Evolutionary conservation across 2,888 invertebrate species (phyloP).

Genomic region (Brenthis daphne): DNA sequence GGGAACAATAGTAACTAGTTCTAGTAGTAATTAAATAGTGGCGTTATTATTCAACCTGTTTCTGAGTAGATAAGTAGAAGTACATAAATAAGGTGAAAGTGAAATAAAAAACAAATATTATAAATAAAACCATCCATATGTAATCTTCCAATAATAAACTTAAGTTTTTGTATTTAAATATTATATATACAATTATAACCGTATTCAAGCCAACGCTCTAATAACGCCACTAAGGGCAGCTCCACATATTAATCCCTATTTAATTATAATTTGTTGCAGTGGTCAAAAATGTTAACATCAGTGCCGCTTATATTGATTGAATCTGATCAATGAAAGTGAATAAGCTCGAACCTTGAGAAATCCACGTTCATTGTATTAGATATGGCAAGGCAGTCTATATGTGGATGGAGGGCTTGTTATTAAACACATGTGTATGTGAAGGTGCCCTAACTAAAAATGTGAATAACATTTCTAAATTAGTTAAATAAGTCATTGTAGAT

Average conservation of each 20-base stretch:
- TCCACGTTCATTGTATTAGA: neutral
- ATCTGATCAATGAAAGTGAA: no score
- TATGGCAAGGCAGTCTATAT: neutral
- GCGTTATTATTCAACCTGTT: neutral
- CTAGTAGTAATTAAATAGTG: conserved; percentile 1
- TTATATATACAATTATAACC: no score
- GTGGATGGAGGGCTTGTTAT: no score
- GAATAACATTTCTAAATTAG: neutral
- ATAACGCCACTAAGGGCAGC: conserved; percentile 3
- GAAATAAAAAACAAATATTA: neutral
- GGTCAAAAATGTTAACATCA: no score
- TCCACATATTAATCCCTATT: neutral
- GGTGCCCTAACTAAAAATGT: neutral
- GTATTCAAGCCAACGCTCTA: neutral
- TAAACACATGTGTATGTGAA: neutral
- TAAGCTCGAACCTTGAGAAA: neutral
- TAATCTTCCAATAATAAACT: no score
- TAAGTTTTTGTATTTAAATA: no score
- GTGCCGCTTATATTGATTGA: no score
- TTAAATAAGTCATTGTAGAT: neutral
- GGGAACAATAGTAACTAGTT: conserved; percentile 33
- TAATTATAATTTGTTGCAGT: neutral
- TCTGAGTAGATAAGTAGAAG: neutral
- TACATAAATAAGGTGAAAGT: neutral
- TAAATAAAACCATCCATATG: neutral